Base-by-base conservation (phyloP, 2,113 vertebrate species). In the Heliornis fulica region DNA sequence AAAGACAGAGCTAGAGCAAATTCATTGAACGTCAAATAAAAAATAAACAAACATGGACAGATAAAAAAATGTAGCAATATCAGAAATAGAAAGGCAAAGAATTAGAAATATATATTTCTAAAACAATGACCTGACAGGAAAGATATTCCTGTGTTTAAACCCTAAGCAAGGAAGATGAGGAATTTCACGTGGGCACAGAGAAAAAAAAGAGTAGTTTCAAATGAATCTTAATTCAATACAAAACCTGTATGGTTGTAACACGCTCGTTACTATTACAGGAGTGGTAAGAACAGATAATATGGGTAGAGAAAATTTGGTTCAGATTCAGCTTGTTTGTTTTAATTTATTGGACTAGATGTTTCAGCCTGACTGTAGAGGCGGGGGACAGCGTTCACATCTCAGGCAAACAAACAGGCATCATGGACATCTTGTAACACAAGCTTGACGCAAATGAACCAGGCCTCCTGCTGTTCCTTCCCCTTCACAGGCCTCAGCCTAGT, bases 21-120 rank as follows among this genome's bases (percentile, higher is more conserved):
- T 97, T 97, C 96, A 97, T 71, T 92, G 95, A 96, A 96, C 96
- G 97, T 92, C 97, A 97, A 96, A 97, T 97, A 97, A 97, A 98
- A 97, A 97, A 97, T 95, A 98, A 97, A 96, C 90, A 97, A 98
- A 96, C 90, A 95, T 53, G 66, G 89, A 95, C 60, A 92, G 89
- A 96, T 97, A 83, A 96, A 95, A 92, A 97, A 95, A 95, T 83
- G 89, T 97, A 97, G 86, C 97, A 95, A 96, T 84, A 95, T 96
- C 87, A 96, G 95, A 98, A 97, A 98, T 97, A 97, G 96, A 94
- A 93, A 78, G 40, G 13, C 7, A 61, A 75, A 26, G 79, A 94
- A 96, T 95, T 92, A 70, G 78, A 96, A 96, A 92, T n/a, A 80
- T 69, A 40, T 92, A 43, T 77, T 82, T 93, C 65, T 89, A 72